A percentile compares a stretch with the other conserved stretches of the same genome.
These are phyloP conservation scores for Marronus borbonicus DNA, from an alignment of 2,888 invertebrate species.

Conservation along the genomic window DNA sequence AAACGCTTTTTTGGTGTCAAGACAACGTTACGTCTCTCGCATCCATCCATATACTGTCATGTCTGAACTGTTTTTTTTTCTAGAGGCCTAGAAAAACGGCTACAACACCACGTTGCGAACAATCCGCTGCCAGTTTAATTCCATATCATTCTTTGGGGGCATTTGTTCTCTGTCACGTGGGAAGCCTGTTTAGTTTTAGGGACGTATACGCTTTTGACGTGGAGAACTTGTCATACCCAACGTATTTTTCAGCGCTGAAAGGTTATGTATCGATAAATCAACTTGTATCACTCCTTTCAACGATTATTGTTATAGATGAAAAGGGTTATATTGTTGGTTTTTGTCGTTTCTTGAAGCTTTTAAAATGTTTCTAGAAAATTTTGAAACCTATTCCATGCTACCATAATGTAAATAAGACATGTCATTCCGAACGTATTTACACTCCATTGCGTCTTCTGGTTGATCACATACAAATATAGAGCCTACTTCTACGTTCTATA, in stretches of 20 bases:
- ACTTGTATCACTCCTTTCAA: background rate
- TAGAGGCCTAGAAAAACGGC: background rate
- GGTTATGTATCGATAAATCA: background rate
- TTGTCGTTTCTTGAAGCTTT: too few relatives aligned
- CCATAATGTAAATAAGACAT: too few relatives aligned
- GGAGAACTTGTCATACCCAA: background rate
- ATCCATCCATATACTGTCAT: slow-evolving; percentile 14
- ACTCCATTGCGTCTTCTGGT: too few relatives aligned
- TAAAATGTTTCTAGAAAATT: too few relatives aligned
- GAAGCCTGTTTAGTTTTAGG: background rate
- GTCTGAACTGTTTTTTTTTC: background rate
- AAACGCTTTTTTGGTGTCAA: slow-evolving; percentile 19
- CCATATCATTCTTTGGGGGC: background rate
- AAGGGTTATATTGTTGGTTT: too few relatives aligned
- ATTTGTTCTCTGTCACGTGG: slow-evolving; percentile 5
- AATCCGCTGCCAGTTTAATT: background rate
- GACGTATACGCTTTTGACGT: background rate
- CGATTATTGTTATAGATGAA: too few relatives aligned
- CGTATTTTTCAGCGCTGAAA: background rate
- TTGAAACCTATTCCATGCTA: too few relatives aligned
- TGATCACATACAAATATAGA: too few relatives aligned
- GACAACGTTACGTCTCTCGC: slow-evolving; percentile 1
- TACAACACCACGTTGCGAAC: background rate
- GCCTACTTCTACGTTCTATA: too few relatives aligned
- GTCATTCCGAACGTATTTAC: too few relatives aligned